Evolutionary conservation across 2,888 invertebrate genomes (phyloP).

Genomic region (Drosophila mayaguana): DNA sequence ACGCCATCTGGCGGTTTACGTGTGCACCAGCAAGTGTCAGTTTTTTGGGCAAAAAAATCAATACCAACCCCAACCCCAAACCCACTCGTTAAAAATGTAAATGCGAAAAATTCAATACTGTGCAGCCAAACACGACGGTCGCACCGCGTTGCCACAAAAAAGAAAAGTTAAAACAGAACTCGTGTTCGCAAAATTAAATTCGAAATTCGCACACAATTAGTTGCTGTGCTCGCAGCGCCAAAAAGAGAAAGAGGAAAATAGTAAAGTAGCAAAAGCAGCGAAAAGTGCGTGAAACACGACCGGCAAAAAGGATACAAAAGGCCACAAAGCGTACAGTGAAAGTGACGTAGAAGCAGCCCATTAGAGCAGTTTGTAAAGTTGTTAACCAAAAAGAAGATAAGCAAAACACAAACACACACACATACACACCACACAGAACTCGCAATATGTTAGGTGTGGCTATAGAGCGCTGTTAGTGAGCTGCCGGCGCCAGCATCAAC

Average conservation of each 20-base stretch:
- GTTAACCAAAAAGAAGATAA: not conserved
- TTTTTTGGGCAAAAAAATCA: constrained; percentile 82
- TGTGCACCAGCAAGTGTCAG: constrained; percentile 52
- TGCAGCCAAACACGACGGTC: constrained; percentile 80
- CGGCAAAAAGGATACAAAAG: constrained; percentile 41
- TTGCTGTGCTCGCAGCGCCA: constrained; percentile 53
- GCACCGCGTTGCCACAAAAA: constrained; percentile 58
- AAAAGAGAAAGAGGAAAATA: constrained; percentile 30
- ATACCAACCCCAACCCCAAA: constrained; percentile 80
- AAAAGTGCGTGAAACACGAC: constrained; percentile 52
- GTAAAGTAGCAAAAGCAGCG: constrained; percentile 14
- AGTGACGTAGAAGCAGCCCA: constrained; percentile 47
- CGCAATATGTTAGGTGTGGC: constrained; percentile 71
- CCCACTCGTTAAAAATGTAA: constrained; percentile 82
- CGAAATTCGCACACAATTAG: constrained; percentile 18
- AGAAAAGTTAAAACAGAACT: constrained; percentile 33
- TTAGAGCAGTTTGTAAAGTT: constrained; percentile 6
- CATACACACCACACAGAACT: not conserved
- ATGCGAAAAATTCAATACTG: constrained; percentile 83
- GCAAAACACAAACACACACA: not conserved
- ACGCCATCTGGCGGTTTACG: constrained; percentile 55
- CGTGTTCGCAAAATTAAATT: constrained; percentile 24
- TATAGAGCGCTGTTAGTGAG: constrained; percentile 41
- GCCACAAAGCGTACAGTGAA: constrained; percentile 30
- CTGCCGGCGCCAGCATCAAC: constrained; percentile 42